Conservation (phyloP, 2,888 invertebrate species). For the Helobdella robusta region DNA sequence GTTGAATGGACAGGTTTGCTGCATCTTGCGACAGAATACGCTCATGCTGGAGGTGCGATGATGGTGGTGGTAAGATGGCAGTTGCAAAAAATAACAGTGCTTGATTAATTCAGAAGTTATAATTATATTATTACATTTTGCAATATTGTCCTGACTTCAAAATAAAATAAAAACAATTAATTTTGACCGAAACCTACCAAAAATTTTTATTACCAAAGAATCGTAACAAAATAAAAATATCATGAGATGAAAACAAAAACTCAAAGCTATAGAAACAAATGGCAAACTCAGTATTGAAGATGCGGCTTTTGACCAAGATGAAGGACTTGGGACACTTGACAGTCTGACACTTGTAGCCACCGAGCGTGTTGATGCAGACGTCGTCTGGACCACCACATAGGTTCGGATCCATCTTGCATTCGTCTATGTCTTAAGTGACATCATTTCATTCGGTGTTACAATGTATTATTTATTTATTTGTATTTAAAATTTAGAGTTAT, state of each 20-base stretch:
- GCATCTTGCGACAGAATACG: constrained; percentile 16
- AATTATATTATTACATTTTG: too few relatives aligned
- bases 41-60: background rate
- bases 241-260: background rate
- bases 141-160: too few relatives aligned
- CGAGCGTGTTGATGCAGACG: constrained; percentile 74
- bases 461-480: too few relatives aligned
- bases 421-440: constrained; percentile 71
- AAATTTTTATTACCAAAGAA: background rate
- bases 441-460: too few relatives aligned
- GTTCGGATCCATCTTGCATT: constrained; percentile 67
- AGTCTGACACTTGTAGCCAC: constrained; percentile 67
- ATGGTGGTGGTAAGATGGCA: too few relatives aligned
- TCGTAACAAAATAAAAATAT: background rate
- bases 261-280: background rate
- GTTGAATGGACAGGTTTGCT: background rate
- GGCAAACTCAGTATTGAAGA: background rate
- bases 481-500: too few relatives aligned
- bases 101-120: too few relatives aligned
- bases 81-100: too few relatives aligned
- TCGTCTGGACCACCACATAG: constrained; percentile 65
- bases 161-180: too few relatives aligned
- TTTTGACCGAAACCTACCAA: too few relatives aligned
- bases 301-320: constrained; percentile 46
- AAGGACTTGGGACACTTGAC: constrained; percentile 90